Conservation (phyloP, 92 coral and sea anemone species). For the Umimayanthus chanpuru region DNA sequence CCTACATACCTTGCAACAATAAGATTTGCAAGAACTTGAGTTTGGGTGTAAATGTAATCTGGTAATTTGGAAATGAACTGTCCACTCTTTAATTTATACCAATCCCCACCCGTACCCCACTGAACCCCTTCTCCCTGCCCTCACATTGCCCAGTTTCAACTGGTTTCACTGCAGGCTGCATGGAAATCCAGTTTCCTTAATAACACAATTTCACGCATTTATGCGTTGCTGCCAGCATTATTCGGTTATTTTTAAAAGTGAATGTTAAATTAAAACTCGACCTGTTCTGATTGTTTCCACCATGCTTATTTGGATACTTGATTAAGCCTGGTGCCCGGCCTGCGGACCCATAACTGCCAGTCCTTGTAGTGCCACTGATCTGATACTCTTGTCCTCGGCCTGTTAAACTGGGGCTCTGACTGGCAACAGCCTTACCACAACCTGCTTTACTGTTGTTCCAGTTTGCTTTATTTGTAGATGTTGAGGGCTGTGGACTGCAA, state of each 20-base stretch:
- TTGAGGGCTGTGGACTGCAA: background rate
- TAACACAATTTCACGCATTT: too few species aligned
- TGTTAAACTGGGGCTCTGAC: background rate
- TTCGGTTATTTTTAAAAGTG: too few species aligned
- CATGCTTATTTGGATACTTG: conserved; percentile 13
- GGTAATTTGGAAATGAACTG: too few species aligned
- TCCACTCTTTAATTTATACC: too few species aligned
- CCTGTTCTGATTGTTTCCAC: conserved; percentile 32
- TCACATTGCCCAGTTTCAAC: too few species aligned
- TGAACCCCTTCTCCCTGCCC: too few species aligned
- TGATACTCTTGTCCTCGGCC: background rate
- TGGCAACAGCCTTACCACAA: background rate
- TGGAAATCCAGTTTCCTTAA: too few species aligned
- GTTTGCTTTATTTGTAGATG: background rate
- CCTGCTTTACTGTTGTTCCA: background rate
- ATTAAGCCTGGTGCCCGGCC: background rate
- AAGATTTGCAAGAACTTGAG: too few species aligned
- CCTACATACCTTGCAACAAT: too few species aligned
- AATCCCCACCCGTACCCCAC: too few species aligned
- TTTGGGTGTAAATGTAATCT: too few species aligned
- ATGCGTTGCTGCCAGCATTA: background rate
- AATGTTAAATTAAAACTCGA: background rate
- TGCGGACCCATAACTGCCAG: background rate
- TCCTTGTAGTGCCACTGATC: background rate
- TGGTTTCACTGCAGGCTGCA: too few species aligned